Base-by-base conservation (phyloP, 2,113 vertebrate genomes). In the Leptocoma aspasia region DNA sequence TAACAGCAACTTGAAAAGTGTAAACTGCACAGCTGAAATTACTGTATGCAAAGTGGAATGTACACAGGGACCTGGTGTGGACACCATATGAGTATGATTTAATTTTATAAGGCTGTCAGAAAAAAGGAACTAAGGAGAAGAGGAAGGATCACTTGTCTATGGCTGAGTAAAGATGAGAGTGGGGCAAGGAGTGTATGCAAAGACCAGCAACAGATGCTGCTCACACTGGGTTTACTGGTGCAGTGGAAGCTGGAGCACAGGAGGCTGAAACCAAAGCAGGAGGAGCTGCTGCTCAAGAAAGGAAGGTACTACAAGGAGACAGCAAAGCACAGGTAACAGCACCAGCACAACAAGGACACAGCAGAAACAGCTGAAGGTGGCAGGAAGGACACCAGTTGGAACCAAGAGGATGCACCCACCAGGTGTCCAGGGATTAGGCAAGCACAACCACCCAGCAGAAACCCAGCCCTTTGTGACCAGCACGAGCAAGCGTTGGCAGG, bases 401-500 rank as follows among this genome's bases (percentile, higher is more conserved):
- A 53, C 14, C 1, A 10, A 50, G 33, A 45, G n/a, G 66, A 52
- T 16, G 42, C 41, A 60, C 11, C 30, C 49, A 68, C 6, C 30
- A 41, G 64, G 5, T 16, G 24, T 10, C 11, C 17, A 16, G 45
- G 61, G 41, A 4, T 10, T 1, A 65, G 68, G 50, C n/a, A 69
- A 41, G 53, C 50, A 44, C 39, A 39, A 35, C 30, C 17, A 63
- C 53, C 28, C 28, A 33, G 73, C 1, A 2, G 14, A 79, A 60
- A 44, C 24, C 22, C 10, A 52, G 57, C n/a, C 61, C 65, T 85
- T 11, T 5, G 15, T 8, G 23, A 54, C 4, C 49, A 76, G 65
- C 73, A 41, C 6, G 33, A 53, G 31, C 72, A 41, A 37, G 7
- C 0, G 0, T 0, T n/a, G 27, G 39, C 60, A 89, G 44, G 12